Base-by-base conservation (phyloP, 2,797 vertebrate species). In the Acanthurus lineatus region DNA sequence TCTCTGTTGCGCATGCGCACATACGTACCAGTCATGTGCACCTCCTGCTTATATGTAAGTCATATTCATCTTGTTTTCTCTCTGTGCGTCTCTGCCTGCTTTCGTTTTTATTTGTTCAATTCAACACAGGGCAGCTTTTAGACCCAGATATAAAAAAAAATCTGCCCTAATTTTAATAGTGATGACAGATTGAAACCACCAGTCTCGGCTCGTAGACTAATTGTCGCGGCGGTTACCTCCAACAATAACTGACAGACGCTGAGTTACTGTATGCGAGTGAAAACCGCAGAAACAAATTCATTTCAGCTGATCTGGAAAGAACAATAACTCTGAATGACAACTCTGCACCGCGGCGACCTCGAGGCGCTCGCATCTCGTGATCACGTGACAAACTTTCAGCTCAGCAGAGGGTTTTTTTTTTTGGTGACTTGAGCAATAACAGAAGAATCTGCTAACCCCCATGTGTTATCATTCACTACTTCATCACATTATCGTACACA, bases 291-390 rank as follows among this genome's bases (percentile, higher is more conserved):
- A 86, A 16, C 12, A 75, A 25, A 8, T 40, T 77, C 25, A 75
- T 71, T 82, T 71, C 47, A 28, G 54, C 81, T 84, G 62, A 73
- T 84, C 44, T 84, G 81, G 79, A 72, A 83, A 82, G 82, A 83
- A 76, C 49, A 74, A 69, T 62, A 81, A 76, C 52, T 86, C 81
- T 65, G 48, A 28, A 61, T 79, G 81, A 83, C 77, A 81, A 40
- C 62, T 81, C 65, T 73, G 51, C 2, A 79, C 76, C 74, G 22
- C 53, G 68, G 56, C 5, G 38, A 40, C 60, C 58, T 42, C 2
- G 9, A 61, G 47, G 40, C 16, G 17, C 65, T 58, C 25, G 61
- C 79, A 64, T 75, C 76, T 45, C 73, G 4, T 32, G 40, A 48
- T 25, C 61, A 42, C 25, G 25, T 25, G 25, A 49, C 28, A 83